Evolutionary conservation across 2,113 vertebrate species (phyloP), one percentile per base, ranked within the genome.

Genomic region (Pseudorhombus dupliciocellatus): DNA sequence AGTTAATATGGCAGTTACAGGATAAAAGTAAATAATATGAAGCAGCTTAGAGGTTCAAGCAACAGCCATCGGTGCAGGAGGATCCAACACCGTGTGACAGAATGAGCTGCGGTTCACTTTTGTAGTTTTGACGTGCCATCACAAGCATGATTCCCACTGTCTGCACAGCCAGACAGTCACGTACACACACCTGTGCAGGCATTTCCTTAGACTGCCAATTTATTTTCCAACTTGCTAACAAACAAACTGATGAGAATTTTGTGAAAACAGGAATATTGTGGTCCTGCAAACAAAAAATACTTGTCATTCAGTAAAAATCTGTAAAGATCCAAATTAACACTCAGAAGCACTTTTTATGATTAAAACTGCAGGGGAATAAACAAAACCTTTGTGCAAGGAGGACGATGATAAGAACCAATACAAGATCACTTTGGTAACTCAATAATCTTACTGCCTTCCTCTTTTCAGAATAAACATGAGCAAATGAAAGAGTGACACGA

Each of bases 401-500:
- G 46, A 6, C 14, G 22, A 7, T 10, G 26, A n/a, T 42, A 31
- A 37, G 18, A 50, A 9, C 10, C 2, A 25, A 4, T 9, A 60
- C 20, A 46, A 48, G 44, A 31, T 70, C 20, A 0, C 15, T 26
- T 4, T 7, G 2, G 8, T 54, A 37, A 66, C 56, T 6, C 5
- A 11, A 79, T 62, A 4, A 44, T 48, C 16, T 22, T 5, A 48
- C 52, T 56, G 21, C 11, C 48, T 60, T 71, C 40, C 25, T 37
- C 25, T 51, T 21, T 50, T 52, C 5, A 9, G 25, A 11, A 9
- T 20, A 52, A 34, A 28, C 24, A 48, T 65, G 24, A 50, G 59
- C 37, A 62, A 70, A 54, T 26, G 5, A 53, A 77, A 87, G 16
- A 54, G 68, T 60, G 85, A 83, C 76, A 78, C 77, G 20, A 15